Evolutionary conservation across 2,113 vertebrate species (phyloP).

Genomic region (Plestiodon gilberti): DNA sequence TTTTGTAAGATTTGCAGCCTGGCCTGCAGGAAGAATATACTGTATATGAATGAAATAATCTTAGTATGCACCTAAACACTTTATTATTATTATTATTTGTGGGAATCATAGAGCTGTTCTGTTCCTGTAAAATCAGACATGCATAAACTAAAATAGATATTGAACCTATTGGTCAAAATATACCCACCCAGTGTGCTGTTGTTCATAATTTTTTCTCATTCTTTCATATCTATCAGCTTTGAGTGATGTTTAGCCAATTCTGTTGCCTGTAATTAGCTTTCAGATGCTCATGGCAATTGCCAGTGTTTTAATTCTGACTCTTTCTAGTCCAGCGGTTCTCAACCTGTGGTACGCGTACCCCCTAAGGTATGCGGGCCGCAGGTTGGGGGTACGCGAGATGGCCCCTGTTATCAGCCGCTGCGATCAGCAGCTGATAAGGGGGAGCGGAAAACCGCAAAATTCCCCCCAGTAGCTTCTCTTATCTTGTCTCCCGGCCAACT

Average conservation of each 20-base stretch:
- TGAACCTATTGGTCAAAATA: neutral
- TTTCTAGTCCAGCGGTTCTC: too few species aligned
- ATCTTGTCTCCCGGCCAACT: too few species aligned
- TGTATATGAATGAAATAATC: neutral
- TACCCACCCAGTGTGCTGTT: rapidly evolving
- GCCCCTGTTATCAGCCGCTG: too few species aligned
- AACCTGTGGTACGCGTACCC: too few species aligned
- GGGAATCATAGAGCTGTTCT: neutral
- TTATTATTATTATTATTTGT: constrained; percentile 12
- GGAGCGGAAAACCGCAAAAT: too few species aligned
- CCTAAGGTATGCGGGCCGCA: too few species aligned
- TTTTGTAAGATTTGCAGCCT: neutral
- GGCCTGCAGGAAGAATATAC: neutral
- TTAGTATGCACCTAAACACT: neutral
- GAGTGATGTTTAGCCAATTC: neutral
- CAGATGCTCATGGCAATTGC: neutral
- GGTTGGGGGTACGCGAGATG: too few species aligned
- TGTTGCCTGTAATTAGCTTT: neutral
- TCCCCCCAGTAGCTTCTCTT: too few species aligned
- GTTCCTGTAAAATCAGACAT: neutral
- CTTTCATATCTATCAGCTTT: neutral
- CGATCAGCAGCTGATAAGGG: too few species aligned
- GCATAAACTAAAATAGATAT: neutral
- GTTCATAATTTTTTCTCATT: neutral
- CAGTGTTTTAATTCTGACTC: neutral